phyloP scores from a whole-genome alignment of 2,113 vertebrate genomes.

The Cepphus grylle region DNA sequence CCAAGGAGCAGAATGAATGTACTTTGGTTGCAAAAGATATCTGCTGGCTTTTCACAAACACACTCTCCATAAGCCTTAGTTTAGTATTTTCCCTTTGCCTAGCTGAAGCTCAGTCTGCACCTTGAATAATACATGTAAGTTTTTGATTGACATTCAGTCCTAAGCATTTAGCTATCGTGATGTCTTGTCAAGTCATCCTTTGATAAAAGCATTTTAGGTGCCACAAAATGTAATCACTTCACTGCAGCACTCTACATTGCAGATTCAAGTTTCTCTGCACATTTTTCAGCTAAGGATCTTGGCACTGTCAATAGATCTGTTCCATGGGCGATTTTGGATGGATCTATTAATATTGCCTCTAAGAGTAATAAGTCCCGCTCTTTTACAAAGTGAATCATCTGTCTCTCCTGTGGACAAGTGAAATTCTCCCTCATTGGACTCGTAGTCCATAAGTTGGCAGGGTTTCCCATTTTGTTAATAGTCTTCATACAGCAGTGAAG shows the following conservation, averaged over 20 bases:
- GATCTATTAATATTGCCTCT: conserved; percentile 44
- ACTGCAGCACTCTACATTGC: conserved; percentile 30
- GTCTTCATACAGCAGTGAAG: conserved; percentile 3
- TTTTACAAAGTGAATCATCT: conserved; percentile 46
- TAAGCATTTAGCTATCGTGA: conserved; percentile 55
- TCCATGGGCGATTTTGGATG: conserved; percentile 10
- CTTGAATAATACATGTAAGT: conserved; percentile 35
- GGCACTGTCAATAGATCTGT: conserved; percentile 7
- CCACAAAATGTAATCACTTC: conserved; percentile 46
- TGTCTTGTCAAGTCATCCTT: conserved; percentile 52
- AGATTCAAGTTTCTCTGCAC: conserved; percentile 42
- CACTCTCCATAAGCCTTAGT: not conserved
- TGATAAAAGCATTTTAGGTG: conserved; percentile 59
- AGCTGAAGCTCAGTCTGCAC: not conserved
- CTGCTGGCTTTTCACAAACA: not conserved
- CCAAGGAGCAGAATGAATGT: not conserved
- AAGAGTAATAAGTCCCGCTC: conserved; percentile 23
- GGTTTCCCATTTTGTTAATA: conserved; percentile 11
- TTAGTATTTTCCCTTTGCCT: conserved; percentile 14
- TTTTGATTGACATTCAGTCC: conserved; percentile 38
- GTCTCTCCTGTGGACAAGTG: conserved; percentile 11
- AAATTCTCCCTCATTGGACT: conserved; percentile 17
- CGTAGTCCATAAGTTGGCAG: conserved; percentile 1
- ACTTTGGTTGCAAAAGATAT: not conserved
- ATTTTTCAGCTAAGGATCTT: conserved; percentile 45